Base-by-base conservation (phyloP, 2,888 invertebrate genomes). In the Drosophila buzzatii region DNA sequence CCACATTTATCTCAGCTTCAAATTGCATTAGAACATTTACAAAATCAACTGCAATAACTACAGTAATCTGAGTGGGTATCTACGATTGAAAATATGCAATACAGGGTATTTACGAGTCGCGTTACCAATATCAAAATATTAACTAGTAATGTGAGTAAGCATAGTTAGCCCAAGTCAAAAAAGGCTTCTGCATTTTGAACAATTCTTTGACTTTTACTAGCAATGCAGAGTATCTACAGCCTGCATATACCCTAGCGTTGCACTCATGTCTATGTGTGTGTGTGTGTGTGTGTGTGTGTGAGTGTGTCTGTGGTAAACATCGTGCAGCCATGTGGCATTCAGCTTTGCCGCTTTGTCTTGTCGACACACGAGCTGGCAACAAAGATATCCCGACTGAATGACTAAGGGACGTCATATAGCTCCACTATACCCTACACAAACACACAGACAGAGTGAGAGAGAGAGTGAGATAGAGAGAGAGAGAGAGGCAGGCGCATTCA, bases 311-410 rank as follows among this genome's bases (percentile, higher is more conserved):
- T 14, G 53, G 53, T 52, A 8, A 37, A 35, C 52, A 52, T 67
- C 47, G 41, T 49, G 41, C 42, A 41, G 10, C 39, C 55, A 41
- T 49, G 44, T 51, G 57, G 47, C 49, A 61, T 60, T 33, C 58
- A 58, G 64, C 51, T 63, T 70, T 57, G 67, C 16, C 73, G 64
- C 73, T 73, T 73, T 73, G 70, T 63, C 64, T 76, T 70, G 69
- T 71, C 76, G 73, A 67, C 76, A 75, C 63, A 79, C 64, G 76
- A 81, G 71, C 57, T 80, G 68, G 67, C 68, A 64, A 63, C 65
- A 70, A 71, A 76, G 68, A 74, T 78, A 65, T 60, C 62, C 39
- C 39, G 64, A 52, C 23, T 51, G 57, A 66, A 66, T 18, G 45
- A 12, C 35, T 1, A 44, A 44, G 33, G 44, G 45, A 47, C 58